Percentiles rank a stretch among this genome's conserved stretches.
Evolutionary conservation across 2,888 invertebrate genomes (phyloP).

Genomic region (Drosophila algonquin): DNA sequence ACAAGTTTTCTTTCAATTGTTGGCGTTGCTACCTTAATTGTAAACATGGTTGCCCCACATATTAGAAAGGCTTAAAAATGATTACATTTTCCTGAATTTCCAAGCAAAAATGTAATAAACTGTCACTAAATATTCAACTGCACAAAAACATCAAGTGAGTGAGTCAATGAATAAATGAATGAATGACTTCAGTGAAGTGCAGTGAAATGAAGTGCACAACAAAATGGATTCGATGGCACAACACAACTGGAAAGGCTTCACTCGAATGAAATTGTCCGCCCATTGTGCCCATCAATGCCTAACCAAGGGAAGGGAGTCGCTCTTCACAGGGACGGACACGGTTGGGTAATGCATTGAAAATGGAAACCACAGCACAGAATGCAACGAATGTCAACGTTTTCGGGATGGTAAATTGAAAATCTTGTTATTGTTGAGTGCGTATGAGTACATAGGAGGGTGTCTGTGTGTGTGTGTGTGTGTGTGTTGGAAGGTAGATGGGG

Average conservation of each 20-base stretch:
- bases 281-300: conserved; percentile 22
- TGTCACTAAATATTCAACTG: background rate
- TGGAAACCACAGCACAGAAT: conserved; percentile 37
- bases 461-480: background rate
- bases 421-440: conserved; percentile 23
- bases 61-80: background rate
- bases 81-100: background rate
- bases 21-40: no score
- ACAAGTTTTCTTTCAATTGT: background rate
- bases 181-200: conserved; percentile 9
- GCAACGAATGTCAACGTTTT: conserved; percentile 29
- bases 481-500: no score
- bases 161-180: conserved; percentile 16
- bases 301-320: conserved; percentile 9
- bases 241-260: conserved; percentile 8
- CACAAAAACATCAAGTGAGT: background rate
- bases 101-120: background rate
- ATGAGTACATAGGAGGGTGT: background rate
- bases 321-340: conserved; percentile 3
- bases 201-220: background rate
- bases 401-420: conserved; percentile 35
- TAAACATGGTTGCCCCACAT: background rate
- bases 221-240: background rate
- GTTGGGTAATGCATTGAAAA: conserved; percentile 38
- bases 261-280: conserved; percentile 24